Base-by-base conservation (phyloP, 1,140 invertebrate genomes). In the Orchestia grillus region DNA sequence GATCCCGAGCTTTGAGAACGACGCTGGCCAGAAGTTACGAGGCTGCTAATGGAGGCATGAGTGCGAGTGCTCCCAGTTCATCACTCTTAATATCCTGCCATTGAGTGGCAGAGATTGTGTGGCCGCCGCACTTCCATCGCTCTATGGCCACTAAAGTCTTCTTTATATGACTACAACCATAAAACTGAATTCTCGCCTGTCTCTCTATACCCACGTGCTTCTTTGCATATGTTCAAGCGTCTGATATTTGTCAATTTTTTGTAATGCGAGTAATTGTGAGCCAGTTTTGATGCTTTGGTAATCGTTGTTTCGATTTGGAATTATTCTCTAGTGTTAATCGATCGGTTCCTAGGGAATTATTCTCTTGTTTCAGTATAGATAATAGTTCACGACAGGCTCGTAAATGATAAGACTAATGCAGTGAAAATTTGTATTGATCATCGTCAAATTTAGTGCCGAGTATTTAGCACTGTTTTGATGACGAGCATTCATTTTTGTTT, bases 51-150 rank as follows among this genome's bases (percentile, higher is more conserved):
- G 36, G 62, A 23, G 62, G 62, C 62, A 77, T 36, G 62, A 77
- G 62, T 77, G 62, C 36, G 62, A 77, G 62, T 77, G 62, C 62
- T 28, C 62, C 62, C 62, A 36, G 62, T 77, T 77, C 62, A 77
- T 77, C 62, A 77, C 62, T 77, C 62, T 77, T 77, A 77, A 77
- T 77, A 77, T 77, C 62, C 62, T 77, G 62, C 62, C 62, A 77
- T 77, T 77, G 62, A 77, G 62, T 77, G 62, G 62, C 62, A 77
- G 62, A 77, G 62, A 77, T 77, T 77, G 62, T 77, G 62, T 15
- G 62, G 36, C 62, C 62, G 62, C 62, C 62, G 62, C 62, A 77
- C 62, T 77, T 77, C 62, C 62, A 77, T 77, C 62, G 62, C 62
- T 77, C 62, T 77, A 77, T 15, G 62, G 62, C 62, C 62, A 77